These are phyloP conservation scores for Myotis vivesi DNA, from an alignment of 2,797 vertebrate genomes.

Conservation along the genomic window DNA sequence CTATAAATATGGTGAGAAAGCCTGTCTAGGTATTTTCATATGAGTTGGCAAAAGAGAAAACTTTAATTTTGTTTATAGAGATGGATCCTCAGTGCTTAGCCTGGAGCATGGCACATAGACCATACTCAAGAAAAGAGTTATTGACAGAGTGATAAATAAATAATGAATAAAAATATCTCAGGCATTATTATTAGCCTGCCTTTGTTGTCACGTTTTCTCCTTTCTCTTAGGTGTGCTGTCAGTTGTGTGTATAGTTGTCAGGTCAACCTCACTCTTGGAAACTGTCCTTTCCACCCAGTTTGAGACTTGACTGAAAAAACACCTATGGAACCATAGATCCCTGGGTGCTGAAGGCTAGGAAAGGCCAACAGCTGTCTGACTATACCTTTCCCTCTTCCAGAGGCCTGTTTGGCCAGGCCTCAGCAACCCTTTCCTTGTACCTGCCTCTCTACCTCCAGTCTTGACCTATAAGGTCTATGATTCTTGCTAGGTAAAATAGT, in stretches of 20 bases:
- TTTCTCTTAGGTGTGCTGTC: conserved; percentile 22
- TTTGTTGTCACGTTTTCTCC: not conserved
- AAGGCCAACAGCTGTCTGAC: not conserved
- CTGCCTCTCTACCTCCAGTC: not conserved
- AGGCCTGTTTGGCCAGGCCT: not conserved
- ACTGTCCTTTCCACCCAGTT: not conserved
- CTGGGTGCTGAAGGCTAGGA: not conserved
- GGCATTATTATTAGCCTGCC: no score
- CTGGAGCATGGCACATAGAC: no score
- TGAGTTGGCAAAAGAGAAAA: no score
- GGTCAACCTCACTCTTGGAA: not conserved
- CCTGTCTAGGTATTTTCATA: no score
- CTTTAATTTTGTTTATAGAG: no score
- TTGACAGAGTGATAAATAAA: no score
- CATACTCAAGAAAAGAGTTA: no score
- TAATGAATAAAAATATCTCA: no score
- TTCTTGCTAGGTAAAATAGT: conserved; percentile 5
- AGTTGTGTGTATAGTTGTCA: not conserved
- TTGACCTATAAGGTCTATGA: not conserved
- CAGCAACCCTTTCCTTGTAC: not conserved
- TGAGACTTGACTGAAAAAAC: not conserved
- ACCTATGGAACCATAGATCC: not conserved
- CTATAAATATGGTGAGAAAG: no score
- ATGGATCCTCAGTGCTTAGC: no score
- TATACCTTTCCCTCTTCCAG: not conserved